These are phyloP conservation scores for Drosophila cognata DNA, from an alignment of 2,888 invertebrate genomes.

Conservation along the genomic window DNA sequence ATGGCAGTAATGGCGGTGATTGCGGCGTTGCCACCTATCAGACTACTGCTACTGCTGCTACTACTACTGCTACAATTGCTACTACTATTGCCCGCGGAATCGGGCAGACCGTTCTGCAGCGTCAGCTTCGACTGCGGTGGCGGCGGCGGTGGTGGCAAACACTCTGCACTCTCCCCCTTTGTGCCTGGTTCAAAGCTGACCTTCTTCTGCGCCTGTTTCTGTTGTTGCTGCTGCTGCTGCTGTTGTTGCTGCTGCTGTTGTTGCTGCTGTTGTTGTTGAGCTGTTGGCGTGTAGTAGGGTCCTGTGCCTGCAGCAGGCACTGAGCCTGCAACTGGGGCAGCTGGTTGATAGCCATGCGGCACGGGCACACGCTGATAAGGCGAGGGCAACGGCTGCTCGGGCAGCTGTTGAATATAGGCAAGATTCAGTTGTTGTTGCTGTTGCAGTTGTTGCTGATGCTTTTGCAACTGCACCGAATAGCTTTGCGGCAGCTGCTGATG, in stretches of 20 bases:
- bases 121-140: constrained; percentile 53
- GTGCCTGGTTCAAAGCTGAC: constrained; percentile 91
- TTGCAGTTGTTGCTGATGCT: constrained; percentile 74
- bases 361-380: constrained; percentile 88
- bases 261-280: constrained; percentile 55
- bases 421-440: constrained; percentile 65
- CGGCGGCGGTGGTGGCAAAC: constrained; percentile 63
- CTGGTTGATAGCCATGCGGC: constrained; percentile 86
- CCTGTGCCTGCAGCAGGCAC: constrained; percentile 82
- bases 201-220: constrained; percentile 88
- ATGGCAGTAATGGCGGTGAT: constrained; percentile 81
- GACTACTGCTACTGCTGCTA: constrained; percentile 7
- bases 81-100: constrained; percentile 12
- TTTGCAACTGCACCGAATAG: constrained; percentile 77
- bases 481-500: constrained; percentile 72
- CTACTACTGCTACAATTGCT: neutral
- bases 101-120: constrained; percentile 73
- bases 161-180: constrained; percentile 86
- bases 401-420: constrained; percentile 76
- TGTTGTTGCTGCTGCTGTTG: constrained; percentile 85
- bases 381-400: constrained; percentile 73
- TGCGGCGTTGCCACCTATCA: constrained; percentile 31
- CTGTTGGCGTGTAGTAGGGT: constrained; percentile 10
- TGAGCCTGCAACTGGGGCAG: constrained; percentile 83
- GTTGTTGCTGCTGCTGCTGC: constrained; percentile 53